Base-by-base conservation (phyloP, 2,797 vertebrate species). In the Argyrosomus regius region DNA sequence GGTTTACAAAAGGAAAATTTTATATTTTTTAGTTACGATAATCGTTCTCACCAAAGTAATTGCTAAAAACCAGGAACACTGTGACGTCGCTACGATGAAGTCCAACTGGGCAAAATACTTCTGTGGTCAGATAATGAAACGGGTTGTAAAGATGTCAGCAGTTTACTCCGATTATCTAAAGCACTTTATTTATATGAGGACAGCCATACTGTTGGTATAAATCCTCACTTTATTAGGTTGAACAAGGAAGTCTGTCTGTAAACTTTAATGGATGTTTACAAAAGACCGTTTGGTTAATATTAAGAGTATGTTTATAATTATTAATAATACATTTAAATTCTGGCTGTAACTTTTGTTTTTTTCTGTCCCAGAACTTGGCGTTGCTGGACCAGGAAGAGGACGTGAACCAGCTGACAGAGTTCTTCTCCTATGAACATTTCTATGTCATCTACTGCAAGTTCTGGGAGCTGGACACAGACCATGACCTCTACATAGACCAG, bases 381-480 rank as follows among this genome's bases (percentile, higher is more conserved):
- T 90, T 98, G 78, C 94, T 99, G 90, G 98, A 99, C 88, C 96
- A 97, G 60, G 98, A 98, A 85, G 94, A 97, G 3, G 97, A 99
- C 78, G 97, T 99, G 86, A 99, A 99, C 95, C 97, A 98, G 93
- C 92, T 98, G 87, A 97, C 97, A 0, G 98, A 99, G 31, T 99
- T 96, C 91, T 99, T 99, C 94, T 99, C 98, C 50, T 99, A 99
- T 4, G 98, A 99, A 87, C 98, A 99, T 86, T 99, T 99, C 91
- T 99, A 99, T 16, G 98, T 99, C 57, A 98, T 99, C 91, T 99
- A 99, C 92, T 99, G 97, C 93, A 99, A 99, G 91, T 99, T 99
- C 92, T 99, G 98, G 97, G 98, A 99, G 94, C 93, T 99, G 84
- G 98, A 99, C 91, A 95, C 96, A 0, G 98, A 99, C 94, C 98